phyloP scores from a whole-genome alignment of 2,888 invertebrate species.

The Tenthredo scrophulariae region DNA sequence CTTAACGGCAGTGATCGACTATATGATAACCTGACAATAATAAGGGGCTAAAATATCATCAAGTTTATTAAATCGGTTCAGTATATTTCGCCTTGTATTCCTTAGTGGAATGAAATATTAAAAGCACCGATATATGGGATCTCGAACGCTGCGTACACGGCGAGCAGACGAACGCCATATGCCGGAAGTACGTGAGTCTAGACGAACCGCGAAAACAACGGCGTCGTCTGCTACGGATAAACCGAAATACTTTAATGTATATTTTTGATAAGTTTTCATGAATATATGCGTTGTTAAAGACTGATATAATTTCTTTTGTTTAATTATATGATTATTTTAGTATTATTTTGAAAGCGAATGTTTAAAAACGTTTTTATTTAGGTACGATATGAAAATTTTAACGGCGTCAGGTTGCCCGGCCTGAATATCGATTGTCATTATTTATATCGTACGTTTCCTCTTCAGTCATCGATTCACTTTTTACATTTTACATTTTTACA shows the following conservation, averaged over 20 bases:
- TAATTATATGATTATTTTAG: not conserved
- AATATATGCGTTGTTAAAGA: not conserved
- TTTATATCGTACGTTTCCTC: conserved; percentile 78
- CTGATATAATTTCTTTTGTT: not conserved
- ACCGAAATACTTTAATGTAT: not conserved
- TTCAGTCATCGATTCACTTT: conserved; percentile 78
- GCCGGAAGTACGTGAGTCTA: conserved; percentile 41
- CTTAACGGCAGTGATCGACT: not conserved
- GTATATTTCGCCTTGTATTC: not conserved
- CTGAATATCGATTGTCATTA: conserved; percentile 78
- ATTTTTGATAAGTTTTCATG: not conserved
- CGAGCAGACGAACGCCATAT: conserved; percentile 47
- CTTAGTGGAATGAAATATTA: conserved; percentile 30
- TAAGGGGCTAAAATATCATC: not conserved
- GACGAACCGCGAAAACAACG: conserved; percentile 42
- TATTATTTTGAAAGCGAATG: not conserved
- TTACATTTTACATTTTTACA: conserved; percentile 73
- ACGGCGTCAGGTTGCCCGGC: conserved; percentile 62
- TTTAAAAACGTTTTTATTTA: not conserved
- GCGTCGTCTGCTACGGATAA: conserved; percentile 53
- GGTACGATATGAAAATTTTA: conserved; percentile 63
- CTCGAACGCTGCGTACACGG: conserved; percentile 29
- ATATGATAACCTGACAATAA: not conserved
- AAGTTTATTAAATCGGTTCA: not conserved
- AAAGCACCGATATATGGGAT: conserved; percentile 34